Conservation (phyloP, 2,797 vertebrate species). For the Acrossocheilus fasciatus region DNA sequence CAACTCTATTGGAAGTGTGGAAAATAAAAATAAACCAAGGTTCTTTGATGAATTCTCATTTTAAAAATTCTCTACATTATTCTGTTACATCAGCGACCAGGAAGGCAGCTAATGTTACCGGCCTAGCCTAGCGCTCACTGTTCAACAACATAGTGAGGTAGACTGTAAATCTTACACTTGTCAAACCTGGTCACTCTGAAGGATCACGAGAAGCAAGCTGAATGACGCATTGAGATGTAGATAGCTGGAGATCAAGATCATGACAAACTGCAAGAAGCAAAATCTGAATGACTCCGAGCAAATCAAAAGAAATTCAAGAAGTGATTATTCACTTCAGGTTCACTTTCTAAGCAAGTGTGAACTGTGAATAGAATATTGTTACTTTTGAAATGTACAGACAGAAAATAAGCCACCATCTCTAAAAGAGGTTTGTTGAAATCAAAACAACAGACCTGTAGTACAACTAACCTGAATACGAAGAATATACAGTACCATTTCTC, state of each 20-base stretch:
- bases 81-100: neutral
- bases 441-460: neutral
- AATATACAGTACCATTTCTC: neutral
- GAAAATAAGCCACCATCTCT: neutral
- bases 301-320: neutral
- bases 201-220: neutral
- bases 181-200: slow-evolving; percentile 12
- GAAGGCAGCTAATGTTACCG: slow-evolving; percentile 14
- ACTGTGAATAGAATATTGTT: neutral
- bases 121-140: neutral
- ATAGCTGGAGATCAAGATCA: neutral
- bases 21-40: neutral
- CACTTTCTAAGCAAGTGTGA: neutral
- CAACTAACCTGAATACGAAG: neutral
- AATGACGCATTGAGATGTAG: neutral
- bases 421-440: neutral
- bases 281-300: neutral
- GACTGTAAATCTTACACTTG: neutral
- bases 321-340: neutral
- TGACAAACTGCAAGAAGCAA: neutral
- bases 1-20: neutral
- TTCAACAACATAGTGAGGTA: neutral
- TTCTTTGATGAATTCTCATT: neutral
- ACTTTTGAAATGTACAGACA: neutral
- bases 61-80: neutral